These are phyloP conservation scores for Cynocephalus volans DNA, from an alignment of 2,113 vertebrate genomes.

Conservation along the genomic window DNA sequence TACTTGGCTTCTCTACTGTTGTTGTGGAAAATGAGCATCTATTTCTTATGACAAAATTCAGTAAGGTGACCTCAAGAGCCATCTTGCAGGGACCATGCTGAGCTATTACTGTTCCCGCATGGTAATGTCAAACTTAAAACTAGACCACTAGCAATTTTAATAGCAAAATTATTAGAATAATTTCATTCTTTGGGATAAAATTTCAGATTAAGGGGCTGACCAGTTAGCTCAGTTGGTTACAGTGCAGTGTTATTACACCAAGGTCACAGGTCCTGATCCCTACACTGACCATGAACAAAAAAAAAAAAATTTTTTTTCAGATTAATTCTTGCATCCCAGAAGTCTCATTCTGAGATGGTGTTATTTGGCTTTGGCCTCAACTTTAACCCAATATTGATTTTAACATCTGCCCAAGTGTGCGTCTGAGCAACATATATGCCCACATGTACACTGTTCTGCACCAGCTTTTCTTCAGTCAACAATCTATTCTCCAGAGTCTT, in stretches of 20 bases:
- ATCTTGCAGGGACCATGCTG: not conserved
- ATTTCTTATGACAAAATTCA: not conserved
- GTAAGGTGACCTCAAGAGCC: no score
- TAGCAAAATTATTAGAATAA: not conserved
- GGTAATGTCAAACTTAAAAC: not conserved
- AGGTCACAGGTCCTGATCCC: no score
- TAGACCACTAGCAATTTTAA: not conserved
- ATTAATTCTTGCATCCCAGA: not conserved
- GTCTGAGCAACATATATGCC: accelerated
- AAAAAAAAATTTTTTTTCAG: not conserved
- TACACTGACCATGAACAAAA: no score
- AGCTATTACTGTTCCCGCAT: not conserved
- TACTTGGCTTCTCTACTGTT: not conserved
- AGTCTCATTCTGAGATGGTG: not conserved
- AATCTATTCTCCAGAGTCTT: not conserved
- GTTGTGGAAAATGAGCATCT: not conserved
- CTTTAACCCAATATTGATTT: not conserved
- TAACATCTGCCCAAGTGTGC: not conserved
- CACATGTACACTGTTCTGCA: not conserved
- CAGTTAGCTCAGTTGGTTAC: no score
- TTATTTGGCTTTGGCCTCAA: not conserved
- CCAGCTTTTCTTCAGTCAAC: not conserved
- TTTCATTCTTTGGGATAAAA: not conserved
- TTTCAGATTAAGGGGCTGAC: not conserved
- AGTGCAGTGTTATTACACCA: no score